Conservation (phyloP, 2,888 invertebrate species). For the Adelognathus sp. region DNA sequence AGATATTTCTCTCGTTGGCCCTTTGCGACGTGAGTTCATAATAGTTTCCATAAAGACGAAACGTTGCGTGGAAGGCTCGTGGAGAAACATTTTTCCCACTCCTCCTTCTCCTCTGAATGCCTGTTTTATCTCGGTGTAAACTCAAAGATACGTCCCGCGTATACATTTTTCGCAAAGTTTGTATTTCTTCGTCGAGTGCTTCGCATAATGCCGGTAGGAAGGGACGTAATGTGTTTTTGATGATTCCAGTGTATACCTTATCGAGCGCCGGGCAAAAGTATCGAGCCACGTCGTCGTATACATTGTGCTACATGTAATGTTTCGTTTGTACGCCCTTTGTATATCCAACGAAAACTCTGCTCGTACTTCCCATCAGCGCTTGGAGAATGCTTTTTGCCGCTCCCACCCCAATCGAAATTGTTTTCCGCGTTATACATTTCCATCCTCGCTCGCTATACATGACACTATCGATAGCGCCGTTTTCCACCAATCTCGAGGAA, state of each 20-base stretch:
- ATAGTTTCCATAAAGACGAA: background rate
- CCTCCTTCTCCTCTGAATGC: background rate
- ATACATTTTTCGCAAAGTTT: background rate
- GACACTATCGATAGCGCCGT: background rate
- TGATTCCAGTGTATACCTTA: background rate
- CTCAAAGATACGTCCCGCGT: background rate
- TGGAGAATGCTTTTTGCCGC: background rate
- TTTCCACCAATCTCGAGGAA: background rate
- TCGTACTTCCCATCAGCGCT: background rate
- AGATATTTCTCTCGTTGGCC: background rate
- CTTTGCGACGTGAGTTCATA: no score
- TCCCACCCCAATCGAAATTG: conserved; percentile 11
- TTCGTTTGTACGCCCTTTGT: conserved; percentile 1
- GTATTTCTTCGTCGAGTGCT: background rate
- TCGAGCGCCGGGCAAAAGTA: conserved; percentile 2
- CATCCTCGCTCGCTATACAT: background rate
- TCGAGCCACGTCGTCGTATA: background rate
- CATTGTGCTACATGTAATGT: background rate
- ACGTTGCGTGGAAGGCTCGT: background rate
- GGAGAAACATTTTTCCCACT: background rate
- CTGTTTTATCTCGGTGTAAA: background rate
- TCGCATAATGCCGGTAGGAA: background rate
- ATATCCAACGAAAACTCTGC: background rate
- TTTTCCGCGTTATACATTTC: conserved; percentile 9
- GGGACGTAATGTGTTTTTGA: conserved; percentile 18